Percentiles rank a stretch among this genome's conserved stretches.
These are phyloP conservation scores for Cavia aperea DNA, from an alignment of 2,113 vertebrate genomes.

Conservation along the genomic window DNA sequence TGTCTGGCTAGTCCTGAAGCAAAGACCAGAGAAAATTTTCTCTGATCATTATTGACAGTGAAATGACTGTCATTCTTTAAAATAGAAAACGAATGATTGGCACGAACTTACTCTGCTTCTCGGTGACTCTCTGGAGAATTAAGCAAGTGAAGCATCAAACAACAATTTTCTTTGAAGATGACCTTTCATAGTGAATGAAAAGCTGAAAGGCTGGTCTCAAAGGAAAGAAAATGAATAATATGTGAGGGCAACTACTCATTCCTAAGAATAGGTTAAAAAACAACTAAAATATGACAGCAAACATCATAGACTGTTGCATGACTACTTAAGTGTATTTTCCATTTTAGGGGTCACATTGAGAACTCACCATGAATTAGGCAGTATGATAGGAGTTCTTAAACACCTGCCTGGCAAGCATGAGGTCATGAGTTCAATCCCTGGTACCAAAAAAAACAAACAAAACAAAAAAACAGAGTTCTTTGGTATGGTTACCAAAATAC, in stretches of 20 bases:
- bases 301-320: not conserved
- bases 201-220: slow-evolving; percentile 45
- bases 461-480: not conserved
- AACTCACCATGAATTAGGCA: not conserved
- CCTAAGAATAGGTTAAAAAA: not conserved
- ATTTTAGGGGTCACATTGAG: not conserved
- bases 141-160: slow-evolving; percentile 40
- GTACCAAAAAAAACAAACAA: no score
- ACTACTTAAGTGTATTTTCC: slow-evolving; percentile 26
- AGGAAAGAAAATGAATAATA: slow-evolving; percentile 57
- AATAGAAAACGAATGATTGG: slow-evolving; percentile 46
- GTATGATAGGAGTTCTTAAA: not conserved
- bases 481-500: not conserved
- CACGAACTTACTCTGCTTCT: slow-evolving; percentile 45
- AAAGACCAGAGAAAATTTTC: slow-evolving; percentile 24
- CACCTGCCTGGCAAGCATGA: no score
- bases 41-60: slow-evolving; percentile 47
- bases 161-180: slow-evolving; percentile 53
- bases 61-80: slow-evolving; percentile 40
- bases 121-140: slow-evolving; percentile 48
- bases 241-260: slow-evolving; percentile 34
- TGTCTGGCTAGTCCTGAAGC: not conserved
- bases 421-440: no score
- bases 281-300: slow-evolving; percentile 22
- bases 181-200: slow-evolving; percentile 60